Percentiles rank a stretch among this genome's conserved stretches.
These are phyloP conservation scores for Laothoe populi DNA, from an alignment of 2,888 invertebrate species.

Conservation along the genomic window DNA sequence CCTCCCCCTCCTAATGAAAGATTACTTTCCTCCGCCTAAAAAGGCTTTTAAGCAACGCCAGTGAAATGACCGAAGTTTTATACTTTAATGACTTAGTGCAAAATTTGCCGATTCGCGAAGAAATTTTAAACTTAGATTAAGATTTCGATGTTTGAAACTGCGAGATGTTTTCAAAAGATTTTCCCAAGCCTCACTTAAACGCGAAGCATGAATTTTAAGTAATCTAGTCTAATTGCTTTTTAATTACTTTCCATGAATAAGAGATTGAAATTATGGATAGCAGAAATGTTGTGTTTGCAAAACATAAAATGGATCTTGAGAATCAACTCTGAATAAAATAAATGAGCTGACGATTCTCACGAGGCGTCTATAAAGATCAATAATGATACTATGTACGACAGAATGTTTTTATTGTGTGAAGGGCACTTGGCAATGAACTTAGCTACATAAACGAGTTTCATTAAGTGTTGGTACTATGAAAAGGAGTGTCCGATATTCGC, in stretches of 20 bases:
- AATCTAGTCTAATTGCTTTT: conserved; percentile 80
- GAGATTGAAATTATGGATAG: conserved; percentile 35
- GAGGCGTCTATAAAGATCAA: neutral
- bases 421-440: conserved; percentile 8
- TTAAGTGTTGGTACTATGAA: conserved; percentile 63
- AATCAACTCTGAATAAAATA: neutral
- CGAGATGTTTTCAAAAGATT: conserved; percentile 73
- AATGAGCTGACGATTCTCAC: neutral
- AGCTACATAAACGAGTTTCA: conserved; percentile 51
- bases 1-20: conserved; percentile 83
- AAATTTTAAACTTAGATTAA: conserved; percentile 85
- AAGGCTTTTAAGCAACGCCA: conserved; percentile 85
- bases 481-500: conserved; percentile 61
- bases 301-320: conserved; percentile 4
- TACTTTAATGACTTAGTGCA: conserved; percentile 85
- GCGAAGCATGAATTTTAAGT: conserved; percentile 78
- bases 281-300: conserved; percentile 22
- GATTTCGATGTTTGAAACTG: conserved; percentile 81
- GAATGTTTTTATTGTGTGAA: neutral
- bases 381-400: neutral
- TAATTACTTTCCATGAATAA: conserved; percentile 76
- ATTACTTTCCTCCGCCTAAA: conserved; percentile 84
- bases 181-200: conserved; percentile 68
- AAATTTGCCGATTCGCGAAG: conserved; percentile 83
- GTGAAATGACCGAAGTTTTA: conserved; percentile 84